Percentiles rank a stretch among this genome's conserved stretches.
phyloP scores from a whole-genome alignment of 1,140 invertebrate species.

The Araneus ventricosus region DNA sequence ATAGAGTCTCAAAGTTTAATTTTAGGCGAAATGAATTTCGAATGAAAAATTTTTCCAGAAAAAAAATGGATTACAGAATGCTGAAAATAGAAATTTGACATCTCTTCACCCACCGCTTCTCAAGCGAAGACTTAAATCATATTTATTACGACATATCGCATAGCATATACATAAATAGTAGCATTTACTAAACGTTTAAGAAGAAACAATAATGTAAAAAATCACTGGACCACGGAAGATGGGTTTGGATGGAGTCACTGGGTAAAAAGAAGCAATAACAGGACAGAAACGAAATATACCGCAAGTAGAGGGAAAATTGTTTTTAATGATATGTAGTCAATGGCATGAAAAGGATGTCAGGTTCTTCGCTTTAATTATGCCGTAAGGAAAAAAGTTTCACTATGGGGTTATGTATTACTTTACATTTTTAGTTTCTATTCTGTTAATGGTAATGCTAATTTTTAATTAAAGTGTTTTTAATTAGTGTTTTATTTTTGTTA shows the following conservation, averaged over 20 bases:
- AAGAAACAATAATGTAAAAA: background rate
- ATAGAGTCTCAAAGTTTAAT: background rate
- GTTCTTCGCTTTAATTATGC: too few species aligned
- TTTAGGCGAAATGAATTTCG: background rate
- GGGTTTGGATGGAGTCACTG: background rate
- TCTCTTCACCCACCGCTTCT: background rate
- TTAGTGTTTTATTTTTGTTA: too few species aligned
- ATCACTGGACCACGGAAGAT: background rate
- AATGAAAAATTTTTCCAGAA: background rate
- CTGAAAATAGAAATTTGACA: background rate
- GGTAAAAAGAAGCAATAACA: background rate
- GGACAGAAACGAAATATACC: too few species aligned
- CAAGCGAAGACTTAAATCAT: conserved; percentile 4
- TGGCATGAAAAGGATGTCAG: too few species aligned
- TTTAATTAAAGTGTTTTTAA: too few species aligned
- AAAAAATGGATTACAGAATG: background rate
- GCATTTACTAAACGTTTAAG: background rate
- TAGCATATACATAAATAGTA: background rate
- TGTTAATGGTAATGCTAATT: too few species aligned
- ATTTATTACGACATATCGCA: background rate
- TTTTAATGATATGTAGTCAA: too few species aligned
- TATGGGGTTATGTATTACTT: too few species aligned
- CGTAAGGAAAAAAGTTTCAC: too few species aligned
- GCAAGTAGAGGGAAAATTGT: too few species aligned
- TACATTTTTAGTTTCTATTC: too few species aligned